Evolutionary conservation across 2,113 vertebrate genomes (phyloP).

Genomic region (Gopherus evgoodei): DNA sequence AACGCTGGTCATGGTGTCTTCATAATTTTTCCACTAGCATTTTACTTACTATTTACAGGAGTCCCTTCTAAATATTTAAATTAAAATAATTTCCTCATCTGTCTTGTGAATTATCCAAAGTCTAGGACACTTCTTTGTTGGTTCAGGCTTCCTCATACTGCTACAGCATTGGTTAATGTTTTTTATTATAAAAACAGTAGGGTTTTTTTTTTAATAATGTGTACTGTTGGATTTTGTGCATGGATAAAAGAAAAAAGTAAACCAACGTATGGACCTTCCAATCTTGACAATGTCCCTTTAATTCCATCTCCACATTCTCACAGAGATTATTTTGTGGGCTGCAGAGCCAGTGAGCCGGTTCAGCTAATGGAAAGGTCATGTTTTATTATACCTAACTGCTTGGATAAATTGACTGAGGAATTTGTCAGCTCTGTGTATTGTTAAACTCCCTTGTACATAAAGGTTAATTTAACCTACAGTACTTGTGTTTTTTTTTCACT

Average conservation of each 20-base stretch:
- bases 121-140: not conserved
- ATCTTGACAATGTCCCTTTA: not conserved
- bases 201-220: not conserved
- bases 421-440: rapidly evolving
- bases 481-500: not conserved
- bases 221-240: not conserved
- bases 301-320: not conserved
- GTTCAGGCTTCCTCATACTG: not conserved
- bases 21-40: not conserved
- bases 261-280: not conserved
- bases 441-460: not conserved
- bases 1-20: not conserved
- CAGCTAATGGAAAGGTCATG: not conserved
- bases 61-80: not conserved
- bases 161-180: not conserved
- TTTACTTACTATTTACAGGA: not conserved
- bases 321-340: not conserved
- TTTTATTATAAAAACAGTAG: not conserved
- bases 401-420: not conserved
- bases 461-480: not conserved
- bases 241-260: not conserved
- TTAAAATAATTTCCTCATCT: not conserved
- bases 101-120: not conserved
- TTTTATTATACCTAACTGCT: not conserved
- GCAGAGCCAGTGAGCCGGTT: not conserved